Evolutionary conservation across 2,113 vertebrate species (phyloP).

Genomic region (Oceanodroma tethys): DNA sequence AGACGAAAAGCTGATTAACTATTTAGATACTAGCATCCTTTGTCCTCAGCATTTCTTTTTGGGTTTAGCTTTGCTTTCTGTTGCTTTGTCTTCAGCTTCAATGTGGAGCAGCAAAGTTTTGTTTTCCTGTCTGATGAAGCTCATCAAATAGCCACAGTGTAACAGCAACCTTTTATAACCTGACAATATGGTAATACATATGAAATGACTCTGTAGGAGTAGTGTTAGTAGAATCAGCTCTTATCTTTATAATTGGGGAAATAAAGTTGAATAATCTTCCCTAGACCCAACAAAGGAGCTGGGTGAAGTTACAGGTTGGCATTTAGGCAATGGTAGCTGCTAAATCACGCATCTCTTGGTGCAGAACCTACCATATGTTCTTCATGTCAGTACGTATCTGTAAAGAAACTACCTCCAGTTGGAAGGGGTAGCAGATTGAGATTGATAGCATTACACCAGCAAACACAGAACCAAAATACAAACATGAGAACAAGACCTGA

Average conservation of each 20-base stretch:
- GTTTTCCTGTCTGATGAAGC: background rate
- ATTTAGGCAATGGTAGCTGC: background rate
- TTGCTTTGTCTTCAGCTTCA: background rate
- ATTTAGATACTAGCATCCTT: background rate
- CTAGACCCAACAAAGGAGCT: background rate
- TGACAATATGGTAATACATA: background rate
- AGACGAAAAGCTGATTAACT: background rate
- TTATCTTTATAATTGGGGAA: background rate
- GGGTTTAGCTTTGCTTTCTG: background rate
- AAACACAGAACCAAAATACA: background rate
- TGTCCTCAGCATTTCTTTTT: background rate
- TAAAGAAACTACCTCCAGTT: background rate
- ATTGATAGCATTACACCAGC: background rate
- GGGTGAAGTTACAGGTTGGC: background rate
- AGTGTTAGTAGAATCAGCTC: background rate
- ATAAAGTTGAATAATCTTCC: background rate
- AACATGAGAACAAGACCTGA: background rate
- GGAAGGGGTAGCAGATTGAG: background rate
- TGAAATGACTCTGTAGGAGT: background rate
- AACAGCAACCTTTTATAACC: background rate
- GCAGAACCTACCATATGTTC: background rate
- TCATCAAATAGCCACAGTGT: background rate
- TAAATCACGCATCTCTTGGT: background rate
- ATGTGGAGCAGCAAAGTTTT: background rate
- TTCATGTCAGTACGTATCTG: background rate